Evolutionary conservation across 2,797 vertebrate species (phyloP).

Genomic region (Dendrocincla fuliginosa): DNA sequence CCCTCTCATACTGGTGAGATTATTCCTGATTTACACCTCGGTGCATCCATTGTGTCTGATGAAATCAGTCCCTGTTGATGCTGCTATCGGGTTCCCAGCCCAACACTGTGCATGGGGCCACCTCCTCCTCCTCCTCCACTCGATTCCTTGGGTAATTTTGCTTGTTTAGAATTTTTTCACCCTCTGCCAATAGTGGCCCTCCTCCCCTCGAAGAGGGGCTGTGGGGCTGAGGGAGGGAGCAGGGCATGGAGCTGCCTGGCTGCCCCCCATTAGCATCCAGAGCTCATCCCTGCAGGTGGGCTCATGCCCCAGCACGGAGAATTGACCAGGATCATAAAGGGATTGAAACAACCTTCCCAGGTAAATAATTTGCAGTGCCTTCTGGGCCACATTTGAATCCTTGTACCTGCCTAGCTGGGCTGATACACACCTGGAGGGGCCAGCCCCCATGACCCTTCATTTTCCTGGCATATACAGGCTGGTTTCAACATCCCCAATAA

Average conservation of each 20-base stretch:
- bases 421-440: not conserved
- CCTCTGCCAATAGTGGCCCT: fast-evolving
- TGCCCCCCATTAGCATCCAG: not conserved
- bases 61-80: not conserved
- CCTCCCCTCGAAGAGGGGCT: not conserved
- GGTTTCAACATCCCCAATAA: not conserved
- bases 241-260: not conserved
- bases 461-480: not conserved
- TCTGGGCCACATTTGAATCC: not conserved
- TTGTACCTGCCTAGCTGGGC: not conserved
- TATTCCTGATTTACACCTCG: not conserved
- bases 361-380: not conserved
- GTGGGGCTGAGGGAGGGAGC: not conserved
- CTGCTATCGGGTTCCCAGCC: not conserved
- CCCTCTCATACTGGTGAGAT: not conserved
- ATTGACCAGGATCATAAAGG: not conserved
- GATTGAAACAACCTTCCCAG: not conserved
- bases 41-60: not conserved
- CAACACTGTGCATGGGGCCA: not conserved
- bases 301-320: not conserved
- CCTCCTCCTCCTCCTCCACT: not conserved
- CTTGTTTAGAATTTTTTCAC: fast-evolving
- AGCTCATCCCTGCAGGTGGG: not conserved
- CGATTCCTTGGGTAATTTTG: not conserved
- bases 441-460: not conserved